These are phyloP conservation scores for Rutpela maculata DNA, from an alignment of 2,888 invertebrate genomes.

Conservation along the genomic window DNA sequence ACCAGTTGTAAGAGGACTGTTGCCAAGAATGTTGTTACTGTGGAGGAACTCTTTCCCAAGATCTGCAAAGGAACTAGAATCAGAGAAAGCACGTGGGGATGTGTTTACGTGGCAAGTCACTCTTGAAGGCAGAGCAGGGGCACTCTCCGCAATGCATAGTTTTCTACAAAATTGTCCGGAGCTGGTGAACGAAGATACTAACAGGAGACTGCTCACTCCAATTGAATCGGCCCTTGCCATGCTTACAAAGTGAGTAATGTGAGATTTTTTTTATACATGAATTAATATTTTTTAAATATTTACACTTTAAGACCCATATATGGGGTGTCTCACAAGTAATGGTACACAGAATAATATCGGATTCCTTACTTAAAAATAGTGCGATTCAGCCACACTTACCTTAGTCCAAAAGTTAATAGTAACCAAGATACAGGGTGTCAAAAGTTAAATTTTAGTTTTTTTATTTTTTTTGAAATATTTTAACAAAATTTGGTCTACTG, in stretches of 20 bases:
- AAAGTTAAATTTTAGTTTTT: too few species aligned
- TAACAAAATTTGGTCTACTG: too few species aligned
- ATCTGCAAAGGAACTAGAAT: conserved; percentile 96
- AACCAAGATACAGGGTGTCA: too few species aligned
- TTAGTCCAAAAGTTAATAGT: too few species aligned
- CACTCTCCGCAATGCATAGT: conserved; percentile 96
- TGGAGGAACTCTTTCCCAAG: conserved; percentile 99
- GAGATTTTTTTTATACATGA: not conserved
- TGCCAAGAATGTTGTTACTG: conserved; percentile 94
- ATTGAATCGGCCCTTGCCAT: conserved; percentile 97
- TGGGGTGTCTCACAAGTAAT: too few species aligned
- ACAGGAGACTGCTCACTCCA: conserved; percentile 90
- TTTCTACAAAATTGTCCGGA: conserved; percentile 94
- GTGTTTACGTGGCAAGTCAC: conserved; percentile 99
- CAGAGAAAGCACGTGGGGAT: conserved; percentile 96
- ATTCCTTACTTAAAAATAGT: too few species aligned
- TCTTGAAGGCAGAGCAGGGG: conserved; percentile 96
- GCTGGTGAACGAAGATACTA: conserved; percentile 93
- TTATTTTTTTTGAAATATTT: too few species aligned
- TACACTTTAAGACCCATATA: not conserved
- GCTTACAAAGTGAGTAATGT: conserved; percentile 87
- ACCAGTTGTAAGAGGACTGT: conserved; percentile 92
- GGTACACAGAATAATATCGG: too few species aligned
- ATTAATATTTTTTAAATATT: not conserved
- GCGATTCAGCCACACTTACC: too few species aligned